These are phyloP conservation scores for Polydrusus pterygomalis DNA, from an alignment of 2,888 invertebrate genomes.

Conservation along the genomic window DNA sequence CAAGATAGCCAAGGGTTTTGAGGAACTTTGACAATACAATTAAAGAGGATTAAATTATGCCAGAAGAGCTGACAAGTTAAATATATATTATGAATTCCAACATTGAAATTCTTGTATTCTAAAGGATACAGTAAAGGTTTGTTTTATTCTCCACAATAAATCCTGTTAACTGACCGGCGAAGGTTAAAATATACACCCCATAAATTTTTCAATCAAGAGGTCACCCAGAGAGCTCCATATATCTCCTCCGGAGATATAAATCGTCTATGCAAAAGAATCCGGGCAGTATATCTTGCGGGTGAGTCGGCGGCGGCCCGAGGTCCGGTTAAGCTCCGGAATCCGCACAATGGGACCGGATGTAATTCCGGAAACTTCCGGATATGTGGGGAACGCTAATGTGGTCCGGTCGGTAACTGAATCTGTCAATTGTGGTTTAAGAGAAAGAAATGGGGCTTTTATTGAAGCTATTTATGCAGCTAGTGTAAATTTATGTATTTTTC, in stretches of 20 bases:
- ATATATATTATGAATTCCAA: too few species aligned
- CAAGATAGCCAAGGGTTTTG: too few species aligned
- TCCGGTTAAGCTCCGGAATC: slow-evolving; percentile 45
- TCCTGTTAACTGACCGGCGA: neutral
- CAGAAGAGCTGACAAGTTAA: too few species aligned
- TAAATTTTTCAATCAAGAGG: slow-evolving; percentile 52
- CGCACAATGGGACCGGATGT: slow-evolving; percentile 43
- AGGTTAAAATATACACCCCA: slow-evolving; percentile 29
- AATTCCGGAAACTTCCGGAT: slow-evolving; percentile 46
- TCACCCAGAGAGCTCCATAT: slow-evolving; percentile 41
- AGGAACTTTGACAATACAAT: too few species aligned
- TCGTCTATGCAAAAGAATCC: slow-evolving; percentile 53
- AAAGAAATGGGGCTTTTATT: neutral
- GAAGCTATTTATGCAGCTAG: too few species aligned
- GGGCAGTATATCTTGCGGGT: slow-evolving; percentile 31
- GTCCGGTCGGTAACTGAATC: slow-evolving; percentile 17
- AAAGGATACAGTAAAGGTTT: neutral
- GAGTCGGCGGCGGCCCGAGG: slow-evolving; percentile 8
- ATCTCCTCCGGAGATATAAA: slow-evolving; percentile 38
- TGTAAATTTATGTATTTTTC: too few species aligned
- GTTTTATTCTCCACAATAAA: slow-evolving; percentile 21
- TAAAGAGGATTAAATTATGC: too few species aligned
- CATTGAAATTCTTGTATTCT: neutral
- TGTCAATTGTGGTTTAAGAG: slow-evolving; percentile 1
- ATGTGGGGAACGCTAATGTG: slow-evolving; percentile 41